Conservation (phyloP, 2,888 invertebrate genomes). For the Zaprionus bogoriensis region DNA sequence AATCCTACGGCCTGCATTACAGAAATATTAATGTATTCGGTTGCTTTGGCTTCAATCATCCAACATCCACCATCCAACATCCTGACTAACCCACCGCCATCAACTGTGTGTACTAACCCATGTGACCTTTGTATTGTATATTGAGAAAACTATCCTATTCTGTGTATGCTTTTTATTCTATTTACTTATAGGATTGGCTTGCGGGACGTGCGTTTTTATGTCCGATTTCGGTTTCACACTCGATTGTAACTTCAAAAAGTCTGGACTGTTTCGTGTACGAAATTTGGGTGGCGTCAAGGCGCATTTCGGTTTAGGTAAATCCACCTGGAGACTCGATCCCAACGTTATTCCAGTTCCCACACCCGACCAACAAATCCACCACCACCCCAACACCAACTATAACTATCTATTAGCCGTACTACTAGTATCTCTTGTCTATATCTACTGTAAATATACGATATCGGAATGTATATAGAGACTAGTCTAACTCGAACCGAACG, state of each 20-base stretch:
- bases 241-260: slow-evolving; percentile 96
- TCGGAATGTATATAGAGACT: slow-evolving; percentile 26
- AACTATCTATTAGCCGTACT: not conserved
- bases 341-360: slow-evolving; percentile 13
- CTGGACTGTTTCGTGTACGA: slow-evolving; percentile 93
- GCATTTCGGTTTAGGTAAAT: slow-evolving; percentile 94
- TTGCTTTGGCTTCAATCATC: no score
- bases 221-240: slow-evolving; percentile 95
- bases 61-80: no score
- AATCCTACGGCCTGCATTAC: not conserved
- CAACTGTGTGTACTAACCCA: slow-evolving; percentile 34
- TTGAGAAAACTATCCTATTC: slow-evolving; percentile 68
- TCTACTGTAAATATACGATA: slow-evolving; percentile 31
- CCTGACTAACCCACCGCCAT: not conserved
- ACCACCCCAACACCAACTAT: not conserved
- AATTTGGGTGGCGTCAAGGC: slow-evolving; percentile 95
- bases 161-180: slow-evolving; percentile 82
- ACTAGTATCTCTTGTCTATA: not conserved
- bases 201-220: slow-evolving; percentile 92
- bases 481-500: slow-evolving; percentile 18
- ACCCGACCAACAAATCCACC: not conserved
- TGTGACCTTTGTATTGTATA: slow-evolving; percentile 59
- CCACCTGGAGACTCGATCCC: slow-evolving; percentile 19
- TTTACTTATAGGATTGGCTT: slow-evolving; percentile 85
- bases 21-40: not conserved